These are phyloP conservation scores for Pogonocichla stellata DNA, from an alignment of 2,113 vertebrate genomes.

Conservation along the genomic window DNA sequence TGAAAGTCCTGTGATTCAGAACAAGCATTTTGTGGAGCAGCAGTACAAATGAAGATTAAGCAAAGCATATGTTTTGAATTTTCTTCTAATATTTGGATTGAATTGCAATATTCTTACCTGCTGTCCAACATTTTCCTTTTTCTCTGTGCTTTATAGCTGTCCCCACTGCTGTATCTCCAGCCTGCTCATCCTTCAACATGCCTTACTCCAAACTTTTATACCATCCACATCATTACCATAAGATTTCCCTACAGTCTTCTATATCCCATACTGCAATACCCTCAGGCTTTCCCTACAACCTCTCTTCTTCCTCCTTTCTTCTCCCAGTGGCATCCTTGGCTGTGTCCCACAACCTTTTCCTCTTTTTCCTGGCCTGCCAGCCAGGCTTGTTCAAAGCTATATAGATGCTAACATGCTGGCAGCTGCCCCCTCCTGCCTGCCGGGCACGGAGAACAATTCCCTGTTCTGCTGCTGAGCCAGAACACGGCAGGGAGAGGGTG, in stretches of 20 bases:
- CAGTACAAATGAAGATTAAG: not conserved
- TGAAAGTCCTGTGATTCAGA: not conserved
- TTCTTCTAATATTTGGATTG: not conserved
- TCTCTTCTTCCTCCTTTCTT: not conserved
- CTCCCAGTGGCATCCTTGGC: not conserved
- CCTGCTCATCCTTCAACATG: not conserved
- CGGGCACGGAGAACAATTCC: not conserved
- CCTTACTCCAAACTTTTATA: not conserved
- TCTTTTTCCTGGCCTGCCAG: not conserved
- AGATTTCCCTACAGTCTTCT: not conserved
- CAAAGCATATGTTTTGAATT: not conserved
- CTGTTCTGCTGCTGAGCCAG: not conserved
- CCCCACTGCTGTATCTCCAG: not conserved
- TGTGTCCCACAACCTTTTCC: not conserved
- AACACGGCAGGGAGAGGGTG: not conserved
- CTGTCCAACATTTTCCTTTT: not conserved
- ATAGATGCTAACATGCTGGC: not conserved
- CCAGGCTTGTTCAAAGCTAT: not conserved
- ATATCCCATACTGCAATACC: not conserved
- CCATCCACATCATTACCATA: fast-evolving
- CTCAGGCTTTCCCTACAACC: not conserved
- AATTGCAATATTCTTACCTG: not conserved
- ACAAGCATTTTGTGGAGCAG: not conserved
- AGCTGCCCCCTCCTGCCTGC: not conserved
- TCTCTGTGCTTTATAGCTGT: not conserved